Percentiles rank a stretch among this genome's conserved stretches.
Evolutionary conservation across 2,797 vertebrate species (phyloP).

Genomic region (Ceryle rudis): DNA sequence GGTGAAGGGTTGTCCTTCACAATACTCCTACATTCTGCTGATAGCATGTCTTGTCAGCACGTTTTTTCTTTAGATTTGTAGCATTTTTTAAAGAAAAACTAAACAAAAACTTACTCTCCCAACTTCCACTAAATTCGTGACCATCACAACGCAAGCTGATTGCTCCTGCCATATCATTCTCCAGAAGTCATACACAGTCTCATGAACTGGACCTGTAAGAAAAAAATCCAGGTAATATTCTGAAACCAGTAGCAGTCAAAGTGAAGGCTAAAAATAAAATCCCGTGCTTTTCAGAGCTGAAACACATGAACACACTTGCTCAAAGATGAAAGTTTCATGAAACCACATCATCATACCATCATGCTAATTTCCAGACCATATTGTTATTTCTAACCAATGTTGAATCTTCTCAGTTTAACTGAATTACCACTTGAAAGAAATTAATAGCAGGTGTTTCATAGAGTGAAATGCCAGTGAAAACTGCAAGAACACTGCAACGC

Average conservation of each 20-base stretch:
- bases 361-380: background rate
- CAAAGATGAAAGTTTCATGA: conserved; percentile 4
- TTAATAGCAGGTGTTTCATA: background rate
- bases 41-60: background rate
- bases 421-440: conserved; percentile 51
- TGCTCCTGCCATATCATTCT: conserved; percentile 99
- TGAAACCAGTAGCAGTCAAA: background rate
- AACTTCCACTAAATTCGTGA: conserved; percentile 98
- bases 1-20: background rate
- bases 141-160: conserved; percentile 98
- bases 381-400: background rate
- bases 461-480: background rate
- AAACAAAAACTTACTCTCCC: conserved; percentile 88
- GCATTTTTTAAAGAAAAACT: background rate
- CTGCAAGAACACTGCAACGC: background rate
- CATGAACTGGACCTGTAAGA: conserved; percentile 93
- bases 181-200: conserved; percentile 99
- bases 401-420: conserved; percentile 23
- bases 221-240: background rate
- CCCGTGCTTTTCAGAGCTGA: background rate
- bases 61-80: background rate
- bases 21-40: background rate
- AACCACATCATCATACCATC: background rate
- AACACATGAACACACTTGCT: background rate
- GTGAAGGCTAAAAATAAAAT: background rate